These are phyloP conservation scores for Andrena marginata DNA, from an alignment of 2,888 invertebrate species.

Conservation along the genomic window DNA sequence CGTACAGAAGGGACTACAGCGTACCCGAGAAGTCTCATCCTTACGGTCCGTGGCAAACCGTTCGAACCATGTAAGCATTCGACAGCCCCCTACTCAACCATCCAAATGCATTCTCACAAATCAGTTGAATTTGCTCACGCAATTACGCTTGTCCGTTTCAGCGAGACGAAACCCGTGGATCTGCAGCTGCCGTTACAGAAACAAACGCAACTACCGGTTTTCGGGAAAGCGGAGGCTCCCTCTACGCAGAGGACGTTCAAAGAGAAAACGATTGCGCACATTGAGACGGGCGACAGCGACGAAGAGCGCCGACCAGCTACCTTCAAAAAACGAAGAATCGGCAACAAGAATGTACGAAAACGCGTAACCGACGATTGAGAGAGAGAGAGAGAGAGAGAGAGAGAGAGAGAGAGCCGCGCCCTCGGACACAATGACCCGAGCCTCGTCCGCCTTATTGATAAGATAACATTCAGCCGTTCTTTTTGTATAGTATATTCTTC, in stretches of 20 bases:
- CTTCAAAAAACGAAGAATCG: constrained; percentile 91
- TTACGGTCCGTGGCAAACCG: constrained; percentile 92
- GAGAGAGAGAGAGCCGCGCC: neutral
- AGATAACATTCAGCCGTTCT: neutral
- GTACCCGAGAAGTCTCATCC: constrained; percentile 89
- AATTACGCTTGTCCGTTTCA: constrained; percentile 76
- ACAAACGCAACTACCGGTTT: constrained; percentile 83
- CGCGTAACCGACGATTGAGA: constrained; percentile 88
- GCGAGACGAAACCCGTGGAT: constrained; percentile 87
- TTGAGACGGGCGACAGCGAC: constrained; percentile 86
- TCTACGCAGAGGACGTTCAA: constrained; percentile 87
- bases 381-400: constrained; percentile 50
- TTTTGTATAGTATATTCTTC: neutral
- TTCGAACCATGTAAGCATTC: constrained; percentile 87
- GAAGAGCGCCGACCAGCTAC: constrained; percentile 78
- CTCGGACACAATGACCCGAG: neutral
- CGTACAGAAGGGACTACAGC: constrained; percentile 86
- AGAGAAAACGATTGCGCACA: constrained; percentile 87
- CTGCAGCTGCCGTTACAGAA: constrained; percentile 89
- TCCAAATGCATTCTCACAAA: too few relatives aligned
- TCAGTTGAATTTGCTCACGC: neutral
- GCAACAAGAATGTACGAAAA: constrained; percentile 88
- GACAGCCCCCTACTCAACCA: too few relatives aligned
- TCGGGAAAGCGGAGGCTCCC: constrained; percentile 83
- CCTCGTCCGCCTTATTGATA: neutral